These are phyloP conservation scores for Trogon melanurus DNA, from an alignment of 2,113 vertebrate species.

Conservation along the genomic window DNA sequence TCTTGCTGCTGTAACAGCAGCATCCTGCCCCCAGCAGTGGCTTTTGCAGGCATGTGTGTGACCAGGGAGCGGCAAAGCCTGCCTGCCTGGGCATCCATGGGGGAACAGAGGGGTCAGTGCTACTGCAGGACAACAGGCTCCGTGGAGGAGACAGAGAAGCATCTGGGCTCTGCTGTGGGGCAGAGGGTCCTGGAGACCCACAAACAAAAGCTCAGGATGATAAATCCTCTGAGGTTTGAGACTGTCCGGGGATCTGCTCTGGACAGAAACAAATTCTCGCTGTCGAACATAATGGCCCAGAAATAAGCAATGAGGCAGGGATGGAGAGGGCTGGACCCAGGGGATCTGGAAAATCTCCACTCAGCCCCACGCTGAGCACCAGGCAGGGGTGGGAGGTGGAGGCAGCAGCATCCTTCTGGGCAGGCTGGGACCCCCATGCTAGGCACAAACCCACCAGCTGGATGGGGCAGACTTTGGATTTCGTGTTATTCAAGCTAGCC, in stretches of 20 bases:
- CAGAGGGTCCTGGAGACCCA: conserved; percentile 37
- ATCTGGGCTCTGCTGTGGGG: neutral
- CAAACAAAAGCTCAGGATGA: conserved; percentile 66
- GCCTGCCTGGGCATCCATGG: neutral
- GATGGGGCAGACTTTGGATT: neutral
- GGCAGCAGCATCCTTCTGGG: rapidly evolving
- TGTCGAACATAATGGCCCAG: conserved; percentile 37
- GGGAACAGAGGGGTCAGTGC: neutral
- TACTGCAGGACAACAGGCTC: neutral
- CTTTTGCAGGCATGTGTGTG: neutral
- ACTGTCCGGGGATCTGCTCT: neutral
- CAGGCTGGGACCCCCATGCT: neutral
- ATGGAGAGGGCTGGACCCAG: neutral
- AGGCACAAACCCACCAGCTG: neutral
- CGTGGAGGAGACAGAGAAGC: neutral
- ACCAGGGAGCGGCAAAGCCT: neutral
- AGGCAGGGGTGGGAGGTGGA: neutral
- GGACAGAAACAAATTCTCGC: conserved; percentile 55
- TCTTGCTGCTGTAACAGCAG: neutral
- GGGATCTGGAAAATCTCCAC: conserved; percentile 29
- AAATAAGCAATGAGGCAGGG: conserved; percentile 44
- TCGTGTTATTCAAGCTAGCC: neutral
- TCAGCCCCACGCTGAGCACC: rapidly evolving
- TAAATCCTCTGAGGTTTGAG: conserved; percentile 42
- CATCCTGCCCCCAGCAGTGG: neutral